A percentile compares a stretch with the other conserved stretches of the same genome.
Evolutionary conservation across 1,140 invertebrate genomes (phyloP).

Genomic region (Euschistus heros): DNA sequence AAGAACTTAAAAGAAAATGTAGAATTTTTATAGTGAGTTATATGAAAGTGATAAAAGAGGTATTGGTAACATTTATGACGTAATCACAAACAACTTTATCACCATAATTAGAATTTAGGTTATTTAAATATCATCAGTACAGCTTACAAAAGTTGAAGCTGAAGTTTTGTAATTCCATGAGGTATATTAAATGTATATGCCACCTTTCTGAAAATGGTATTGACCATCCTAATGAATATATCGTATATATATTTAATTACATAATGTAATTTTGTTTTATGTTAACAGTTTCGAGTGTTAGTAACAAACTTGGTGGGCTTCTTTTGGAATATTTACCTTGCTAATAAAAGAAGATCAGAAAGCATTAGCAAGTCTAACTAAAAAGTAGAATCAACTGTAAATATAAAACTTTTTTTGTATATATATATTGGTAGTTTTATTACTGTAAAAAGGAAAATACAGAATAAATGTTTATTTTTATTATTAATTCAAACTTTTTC

Average conservation of each 20-base stretch:
- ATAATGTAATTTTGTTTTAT: neutral
- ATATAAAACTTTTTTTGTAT: neutral
- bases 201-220: neutral
- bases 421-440: neutral
- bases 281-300: slow-evolving; percentile 48
- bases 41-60: too few relatives aligned
- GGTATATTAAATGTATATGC: neutral
- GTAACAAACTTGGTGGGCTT: slow-evolving; percentile 54
- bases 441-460: neutral
- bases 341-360: slow-evolving; percentile 40
- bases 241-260: neutral
- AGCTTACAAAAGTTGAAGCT: neutral
- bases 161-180: neutral
- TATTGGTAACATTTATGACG: too few relatives aligned
- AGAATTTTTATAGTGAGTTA: too few relatives aligned
- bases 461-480: too few relatives aligned
- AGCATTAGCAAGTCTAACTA: slow-evolving; percentile 30
- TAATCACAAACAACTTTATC: too few relatives aligned
- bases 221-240: neutral
- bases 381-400: neutral
- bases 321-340: slow-evolving; percentile 56
- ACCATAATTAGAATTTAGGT: neutral
- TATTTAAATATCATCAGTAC: neutral
- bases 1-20: too few relatives aligned
- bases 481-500: too few relatives aligned